Conservation (phyloP, 2,113 vertebrate genomes). For the Acrocephalus kingi region DNA sequence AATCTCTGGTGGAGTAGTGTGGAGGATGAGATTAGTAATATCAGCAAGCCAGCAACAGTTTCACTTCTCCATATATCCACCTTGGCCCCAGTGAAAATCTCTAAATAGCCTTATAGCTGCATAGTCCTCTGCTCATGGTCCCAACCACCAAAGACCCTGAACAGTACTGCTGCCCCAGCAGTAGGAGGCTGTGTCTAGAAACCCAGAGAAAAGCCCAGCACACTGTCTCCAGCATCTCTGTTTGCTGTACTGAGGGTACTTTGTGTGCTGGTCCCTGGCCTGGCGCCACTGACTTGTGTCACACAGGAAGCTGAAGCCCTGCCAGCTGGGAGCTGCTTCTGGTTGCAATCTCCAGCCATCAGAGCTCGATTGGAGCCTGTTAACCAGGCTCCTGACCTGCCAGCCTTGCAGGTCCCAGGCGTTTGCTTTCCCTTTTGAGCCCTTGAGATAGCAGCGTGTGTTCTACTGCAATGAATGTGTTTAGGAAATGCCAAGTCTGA, state of each 20-base stretch:
- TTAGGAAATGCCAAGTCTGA: not conserved
- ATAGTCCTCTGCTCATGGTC: not conserved
- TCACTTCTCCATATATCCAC: not conserved
- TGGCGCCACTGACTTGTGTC: not conserved
- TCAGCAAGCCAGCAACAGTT: not conserved
- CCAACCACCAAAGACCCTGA: not conserved
- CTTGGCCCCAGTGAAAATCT: not conserved
- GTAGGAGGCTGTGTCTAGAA: not conserved
- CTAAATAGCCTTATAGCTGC: not conserved
- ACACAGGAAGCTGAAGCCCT: constrained; percentile 25
- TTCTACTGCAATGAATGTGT: not conserved
- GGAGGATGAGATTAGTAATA: not conserved
- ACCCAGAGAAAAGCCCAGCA: not conserved
- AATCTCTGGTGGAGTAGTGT: not conserved
- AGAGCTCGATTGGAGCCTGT: not conserved
- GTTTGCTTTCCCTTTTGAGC: not conserved
- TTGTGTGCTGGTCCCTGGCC: constrained; percentile 35
- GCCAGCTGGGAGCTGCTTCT: constrained; percentile 11
- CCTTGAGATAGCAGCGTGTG: not conserved
- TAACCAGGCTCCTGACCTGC: not conserved
- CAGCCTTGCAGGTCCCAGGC: not conserved
- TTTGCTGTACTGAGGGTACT: constrained; percentile 43
- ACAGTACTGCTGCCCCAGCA: not conserved
- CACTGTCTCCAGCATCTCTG: not conserved
- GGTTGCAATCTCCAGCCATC: not conserved